These are phyloP conservation scores for Tetrao urogallus DNA, from an alignment of 2,113 vertebrate genomes.

Conservation along the genomic window DNA sequence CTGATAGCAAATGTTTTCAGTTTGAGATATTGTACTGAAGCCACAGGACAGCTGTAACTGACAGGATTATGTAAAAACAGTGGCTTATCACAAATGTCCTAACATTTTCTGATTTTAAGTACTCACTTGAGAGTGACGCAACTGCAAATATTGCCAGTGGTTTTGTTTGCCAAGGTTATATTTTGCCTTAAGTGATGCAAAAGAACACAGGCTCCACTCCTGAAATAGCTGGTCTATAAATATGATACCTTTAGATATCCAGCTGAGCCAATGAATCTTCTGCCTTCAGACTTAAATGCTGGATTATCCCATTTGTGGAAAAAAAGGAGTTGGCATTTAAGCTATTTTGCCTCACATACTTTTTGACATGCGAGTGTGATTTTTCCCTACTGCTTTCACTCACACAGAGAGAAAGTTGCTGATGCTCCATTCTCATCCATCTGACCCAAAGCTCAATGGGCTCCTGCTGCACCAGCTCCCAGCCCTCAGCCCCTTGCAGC, in stretches of 20 bases:
- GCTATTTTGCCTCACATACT: not conserved
- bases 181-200: slow-evolving; percentile 75
- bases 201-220: slow-evolving; percentile 64
- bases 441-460: not conserved
- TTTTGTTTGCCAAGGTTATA: slow-evolving; percentile 77
- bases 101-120: slow-evolving; percentile 44
- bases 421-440: not conserved
- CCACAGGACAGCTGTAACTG: slow-evolving; percentile 72
- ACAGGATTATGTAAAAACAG: slow-evolving; percentile 75
- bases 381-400: not conserved
- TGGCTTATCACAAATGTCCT: slow-evolving; percentile 63
- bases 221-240: slow-evolving; percentile 74
- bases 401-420: not conserved
- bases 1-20: slow-evolving; percentile 66
- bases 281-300: slow-evolving; percentile 42
- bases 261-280: slow-evolving; percentile 43
- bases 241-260: slow-evolving; percentile 58
- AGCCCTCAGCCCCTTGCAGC: not conserved
- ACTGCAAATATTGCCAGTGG: slow-evolving; percentile 73
- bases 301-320: not conserved
- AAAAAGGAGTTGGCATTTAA: not conserved
- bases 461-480: not conserved
- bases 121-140: slow-evolving; percentile 70
- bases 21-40: slow-evolving; percentile 12
- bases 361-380: not conserved